phyloP scores from a whole-genome alignment of 2,888 invertebrate genomes.

The Coremacera marginata region DNA sequence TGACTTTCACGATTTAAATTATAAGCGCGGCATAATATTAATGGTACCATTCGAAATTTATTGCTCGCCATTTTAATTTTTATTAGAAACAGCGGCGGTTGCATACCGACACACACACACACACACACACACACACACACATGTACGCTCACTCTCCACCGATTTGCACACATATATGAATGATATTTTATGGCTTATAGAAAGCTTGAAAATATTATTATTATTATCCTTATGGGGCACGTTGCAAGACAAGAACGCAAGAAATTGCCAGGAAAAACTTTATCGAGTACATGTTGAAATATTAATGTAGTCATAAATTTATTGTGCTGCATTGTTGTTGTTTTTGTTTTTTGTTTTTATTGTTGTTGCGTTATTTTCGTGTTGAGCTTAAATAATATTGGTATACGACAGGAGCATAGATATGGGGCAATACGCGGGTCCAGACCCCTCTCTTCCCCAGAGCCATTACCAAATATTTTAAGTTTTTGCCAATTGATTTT shows the following conservation, averaged over 20 bases:
- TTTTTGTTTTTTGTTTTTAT: not conserved
- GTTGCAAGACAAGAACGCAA: not conserved
- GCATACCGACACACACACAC: not conserved
- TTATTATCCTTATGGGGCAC: constrained; percentile 21
- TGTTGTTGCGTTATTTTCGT: constrained; percentile 7
- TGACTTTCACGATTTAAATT: constrained; percentile 32
- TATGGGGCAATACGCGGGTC: too few species aligned
- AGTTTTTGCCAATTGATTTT: too few species aligned
- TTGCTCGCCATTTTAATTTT: constrained; percentile 46
- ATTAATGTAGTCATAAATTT: constrained; percentile 34
- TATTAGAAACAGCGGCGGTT: constrained; percentile 39
- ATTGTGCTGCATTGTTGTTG: not conserved
- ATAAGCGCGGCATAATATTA: constrained; percentile 41
- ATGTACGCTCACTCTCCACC: not conserved
- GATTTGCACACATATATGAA: not conserved
- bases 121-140: not conserved
- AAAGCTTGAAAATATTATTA: not conserved
- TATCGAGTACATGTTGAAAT: constrained; percentile 34
- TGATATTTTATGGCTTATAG: constrained; percentile 25
- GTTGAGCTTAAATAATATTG: not conserved
- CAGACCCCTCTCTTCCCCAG: too few species aligned
- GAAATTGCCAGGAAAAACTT: constrained; percentile 10
- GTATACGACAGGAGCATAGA: too few species aligned
- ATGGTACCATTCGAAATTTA: constrained; percentile 44
- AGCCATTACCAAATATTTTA: too few species aligned